Percentiles rank a stretch among this genome's conserved stretches.
Conservation (phyloP, 2,888 invertebrate species). For the Xestia xanthographa region DNA sequence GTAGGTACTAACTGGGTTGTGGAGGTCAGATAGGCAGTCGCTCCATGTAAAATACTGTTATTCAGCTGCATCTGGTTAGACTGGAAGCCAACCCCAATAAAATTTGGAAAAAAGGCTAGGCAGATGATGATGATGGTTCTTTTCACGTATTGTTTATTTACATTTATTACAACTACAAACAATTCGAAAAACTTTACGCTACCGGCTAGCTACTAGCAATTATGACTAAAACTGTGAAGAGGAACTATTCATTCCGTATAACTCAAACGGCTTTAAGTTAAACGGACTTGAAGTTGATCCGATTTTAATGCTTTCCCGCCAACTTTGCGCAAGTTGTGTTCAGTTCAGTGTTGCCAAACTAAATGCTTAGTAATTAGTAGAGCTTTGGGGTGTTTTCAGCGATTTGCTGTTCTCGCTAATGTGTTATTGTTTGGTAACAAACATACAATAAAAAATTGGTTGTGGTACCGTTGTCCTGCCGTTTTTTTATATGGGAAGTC, state of each 20-base stretch:
- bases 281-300: conserved; percentile 60
- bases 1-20: too few relatives aligned
- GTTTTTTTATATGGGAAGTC: too few relatives aligned
- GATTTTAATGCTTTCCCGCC: conserved; percentile 67
- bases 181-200: background rate
- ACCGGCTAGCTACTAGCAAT: conserved; percentile 30
- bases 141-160: background rate
- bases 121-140: too few relatives aligned
- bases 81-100: too few relatives aligned
- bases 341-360: conserved; percentile 40
- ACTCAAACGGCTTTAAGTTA: conserved; percentile 59
- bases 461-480: background rate
- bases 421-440: conserved; percentile 25
- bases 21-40: too few relatives aligned
- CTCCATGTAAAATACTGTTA: too few relatives aligned
- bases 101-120: too few relatives aligned
- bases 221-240: conserved; percentile 46
- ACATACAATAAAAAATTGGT: background rate
- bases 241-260: conserved; percentile 68
- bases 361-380: conserved; percentile 55
- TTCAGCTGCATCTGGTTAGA: too few relatives aligned
- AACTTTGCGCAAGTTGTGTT: conserved; percentile 43
- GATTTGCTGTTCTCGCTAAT: conserved; percentile 40
- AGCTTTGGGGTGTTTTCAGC: conserved; percentile 34
- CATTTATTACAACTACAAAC: conserved; percentile 13